Conservation (phyloP, 2,888 invertebrate genomes). For the Pristionchus japonicus region DNA sequence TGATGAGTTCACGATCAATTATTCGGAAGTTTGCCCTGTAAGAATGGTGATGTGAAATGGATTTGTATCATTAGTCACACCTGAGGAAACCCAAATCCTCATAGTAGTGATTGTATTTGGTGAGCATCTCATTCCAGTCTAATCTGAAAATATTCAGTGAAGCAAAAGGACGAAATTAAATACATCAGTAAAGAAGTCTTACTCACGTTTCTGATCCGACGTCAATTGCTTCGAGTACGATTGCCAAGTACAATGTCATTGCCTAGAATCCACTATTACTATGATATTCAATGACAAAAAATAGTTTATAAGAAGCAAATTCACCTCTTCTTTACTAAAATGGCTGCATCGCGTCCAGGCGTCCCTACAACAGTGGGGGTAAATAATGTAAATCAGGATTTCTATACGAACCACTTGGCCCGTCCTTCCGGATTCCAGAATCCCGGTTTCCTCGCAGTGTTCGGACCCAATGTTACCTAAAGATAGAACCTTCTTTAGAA, state of each 20-base stretch:
- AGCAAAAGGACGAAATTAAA: not conserved
- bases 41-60: not conserved
- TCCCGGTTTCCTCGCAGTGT: not conserved
- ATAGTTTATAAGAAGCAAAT: not conserved
- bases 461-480: not conserved
- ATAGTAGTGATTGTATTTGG: not conserved
- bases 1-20: not conserved
- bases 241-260: not conserved
- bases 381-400: not conserved
- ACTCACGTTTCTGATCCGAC: not conserved
- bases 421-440: constrained; percentile 6
- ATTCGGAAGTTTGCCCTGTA: not conserved
- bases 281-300: not conserved
- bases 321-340: not conserved
- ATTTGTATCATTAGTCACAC: not conserved
- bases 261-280: not conserved
- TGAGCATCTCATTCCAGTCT: not conserved
- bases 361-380: not conserved
- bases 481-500: too few relatives aligned
- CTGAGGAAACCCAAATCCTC: not conserved
- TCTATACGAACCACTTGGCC: not conserved
- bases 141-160: not conserved
- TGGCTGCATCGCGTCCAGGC: not conserved
- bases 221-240: not conserved
- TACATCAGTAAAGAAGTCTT: not conserved